phyloP scores from a whole-genome alignment of 2,888 invertebrate species.

The Xanthorhoe designata region DNA sequence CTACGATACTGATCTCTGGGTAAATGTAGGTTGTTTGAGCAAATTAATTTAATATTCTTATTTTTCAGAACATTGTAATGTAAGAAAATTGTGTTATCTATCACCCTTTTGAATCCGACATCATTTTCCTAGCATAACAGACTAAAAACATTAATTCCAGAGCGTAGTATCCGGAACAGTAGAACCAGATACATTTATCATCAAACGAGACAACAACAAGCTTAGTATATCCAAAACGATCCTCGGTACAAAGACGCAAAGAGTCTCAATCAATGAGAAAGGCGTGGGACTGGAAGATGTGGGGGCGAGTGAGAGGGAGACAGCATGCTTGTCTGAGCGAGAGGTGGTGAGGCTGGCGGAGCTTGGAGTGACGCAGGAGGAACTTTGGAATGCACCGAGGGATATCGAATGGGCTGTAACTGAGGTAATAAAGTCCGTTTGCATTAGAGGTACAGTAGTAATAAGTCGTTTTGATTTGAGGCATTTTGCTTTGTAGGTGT shows the following conservation, averaged over 20 bases:
- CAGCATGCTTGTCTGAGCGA: constrained; percentile 84
- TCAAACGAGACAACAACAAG: constrained; percentile 77
- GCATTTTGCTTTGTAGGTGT: too few species aligned
- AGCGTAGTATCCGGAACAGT: constrained; percentile 28
- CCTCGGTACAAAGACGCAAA: constrained; percentile 84
- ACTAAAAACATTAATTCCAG: constrained; percentile 11
- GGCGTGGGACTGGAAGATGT: constrained; percentile 74
- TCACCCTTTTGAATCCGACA: too few species aligned
- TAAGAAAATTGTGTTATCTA: too few species aligned
- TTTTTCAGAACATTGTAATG: too few species aligned
- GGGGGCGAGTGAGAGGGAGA: constrained; percentile 64
- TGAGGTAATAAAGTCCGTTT: constrained; percentile 78
- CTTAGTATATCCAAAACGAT: constrained; percentile 74
- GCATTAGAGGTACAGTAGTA: too few species aligned
- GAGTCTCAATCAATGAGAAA: constrained; percentile 70
- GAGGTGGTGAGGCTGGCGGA: constrained; percentile 84
- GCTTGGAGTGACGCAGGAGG: constrained; percentile 85
- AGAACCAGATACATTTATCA: constrained; percentile 66
- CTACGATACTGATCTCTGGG: too few species aligned
- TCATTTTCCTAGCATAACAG: not conserved
- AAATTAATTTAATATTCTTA: too few species aligned
- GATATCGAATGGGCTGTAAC: constrained; percentile 93
- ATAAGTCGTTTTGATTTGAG: too few species aligned
- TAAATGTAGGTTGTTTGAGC: too few species aligned
- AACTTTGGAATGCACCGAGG: constrained; percentile 88